Evolutionary conservation across 2,797 vertebrate species (phyloP).

Genomic region (Rhadinocentrus ornatus): DNA sequence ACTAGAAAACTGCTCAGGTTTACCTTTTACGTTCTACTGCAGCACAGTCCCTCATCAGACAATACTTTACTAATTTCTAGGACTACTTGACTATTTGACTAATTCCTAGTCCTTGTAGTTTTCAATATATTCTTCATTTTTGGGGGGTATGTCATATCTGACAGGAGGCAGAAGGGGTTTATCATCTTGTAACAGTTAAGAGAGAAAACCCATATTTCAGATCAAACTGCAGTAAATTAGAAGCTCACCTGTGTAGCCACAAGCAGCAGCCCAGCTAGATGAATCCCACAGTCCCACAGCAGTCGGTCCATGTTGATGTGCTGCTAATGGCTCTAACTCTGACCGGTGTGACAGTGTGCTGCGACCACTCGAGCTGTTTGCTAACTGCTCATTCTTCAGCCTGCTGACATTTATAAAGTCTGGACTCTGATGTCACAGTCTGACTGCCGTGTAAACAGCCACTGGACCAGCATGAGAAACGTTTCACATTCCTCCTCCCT

Average conservation of each 20-base stretch:
- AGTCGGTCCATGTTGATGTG: slow-evolving; percentile 65
- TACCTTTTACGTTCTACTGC: too few relatives aligned
- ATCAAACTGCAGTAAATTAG: slow-evolving; percentile 3
- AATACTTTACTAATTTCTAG: too few relatives aligned
- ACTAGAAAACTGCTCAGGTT: too few relatives aligned
- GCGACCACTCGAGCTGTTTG: slow-evolving; percentile 66
- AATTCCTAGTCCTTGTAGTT: too few relatives aligned
- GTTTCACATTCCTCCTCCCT: slow-evolving; percentile 85
- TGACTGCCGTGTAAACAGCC: slow-evolving; percentile 84
- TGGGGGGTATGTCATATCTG: too few relatives aligned
- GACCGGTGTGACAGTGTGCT: slow-evolving; percentile 45
- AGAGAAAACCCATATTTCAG: background rate
- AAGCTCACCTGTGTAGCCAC: slow-evolving; percentile 75
- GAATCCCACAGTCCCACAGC: slow-evolving; percentile 42
- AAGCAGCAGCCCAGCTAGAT: slow-evolving; percentile 67
- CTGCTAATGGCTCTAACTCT: slow-evolving; percentile 44
- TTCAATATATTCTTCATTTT: too few relatives aligned
- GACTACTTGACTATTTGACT: too few relatives aligned
- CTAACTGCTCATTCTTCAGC: slow-evolving; percentile 69
- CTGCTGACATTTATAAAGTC: slow-evolving; percentile 84
- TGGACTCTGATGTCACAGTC: slow-evolving; percentile 83
- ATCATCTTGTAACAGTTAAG: too few relatives aligned
- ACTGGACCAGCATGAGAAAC: slow-evolving; percentile 81
- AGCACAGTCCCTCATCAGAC: too few relatives aligned
- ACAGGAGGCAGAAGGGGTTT: background rate